Evolutionary conservation across 2,888 invertebrate genomes (phyloP).

Genomic region (Drosophila subquinaria): DNA sequence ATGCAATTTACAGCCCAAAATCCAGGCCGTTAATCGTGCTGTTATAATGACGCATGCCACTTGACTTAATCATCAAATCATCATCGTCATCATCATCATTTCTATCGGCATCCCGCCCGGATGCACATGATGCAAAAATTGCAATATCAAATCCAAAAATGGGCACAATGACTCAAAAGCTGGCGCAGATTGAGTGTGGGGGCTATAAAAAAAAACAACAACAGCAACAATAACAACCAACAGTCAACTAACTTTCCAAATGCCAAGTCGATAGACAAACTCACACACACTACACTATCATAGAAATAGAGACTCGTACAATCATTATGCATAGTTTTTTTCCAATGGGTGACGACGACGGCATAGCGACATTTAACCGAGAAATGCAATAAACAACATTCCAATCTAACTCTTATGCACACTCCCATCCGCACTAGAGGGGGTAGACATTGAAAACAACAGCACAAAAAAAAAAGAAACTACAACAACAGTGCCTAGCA

Average conservation of each 20-base stretch:
- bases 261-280: slow-evolving; percentile 44
- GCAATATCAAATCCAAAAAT: slow-evolving; percentile 63
- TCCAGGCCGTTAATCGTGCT: slow-evolving; percentile 33
- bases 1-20: slow-evolving; percentile 21
- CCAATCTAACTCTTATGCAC: slow-evolving; percentile 64
- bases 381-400: slow-evolving; percentile 77
- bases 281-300: slow-evolving; percentile 10
- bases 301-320: slow-evolving; percentile 31
- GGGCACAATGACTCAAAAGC: slow-evolving; percentile 65
- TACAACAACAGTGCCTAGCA: slow-evolving; percentile 45
- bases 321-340: slow-evolving; percentile 65
- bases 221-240: slow-evolving; percentile 5
- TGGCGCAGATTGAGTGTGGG: slow-evolving; percentile 49
- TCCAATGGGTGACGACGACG: slow-evolving; percentile 45
- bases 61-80: slow-evolving; percentile 32
- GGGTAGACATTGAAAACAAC: slow-evolving; percentile 1
- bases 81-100: slow-evolving; percentile 3
- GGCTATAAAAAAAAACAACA: slow-evolving; percentile 55
- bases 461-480: slow-evolving; percentile 7
- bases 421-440: slow-evolving; percentile 12
- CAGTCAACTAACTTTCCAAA: slow-evolving; percentile 67
- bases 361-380: slow-evolving; percentile 64
- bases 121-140: slow-evolving; percentile 68
- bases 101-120: slow-evolving; percentile 44
- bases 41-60: slow-evolving; percentile 38